Evolutionary conservation across 2,888 invertebrate genomes (phyloP).

Genomic region (Lydus trimaculatus): DNA sequence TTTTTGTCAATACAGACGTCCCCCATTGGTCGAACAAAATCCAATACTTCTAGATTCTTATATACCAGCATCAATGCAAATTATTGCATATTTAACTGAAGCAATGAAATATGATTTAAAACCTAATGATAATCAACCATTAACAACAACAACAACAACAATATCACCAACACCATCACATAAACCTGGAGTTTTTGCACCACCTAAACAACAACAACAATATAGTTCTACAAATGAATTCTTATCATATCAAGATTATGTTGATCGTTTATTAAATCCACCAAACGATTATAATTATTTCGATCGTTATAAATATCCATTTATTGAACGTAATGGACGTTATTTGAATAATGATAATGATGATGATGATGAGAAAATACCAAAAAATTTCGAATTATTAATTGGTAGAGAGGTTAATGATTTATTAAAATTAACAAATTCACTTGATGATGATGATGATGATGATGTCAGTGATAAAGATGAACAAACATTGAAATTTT

Average conservation of each 20-base stretch:
- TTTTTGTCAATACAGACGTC: slow-evolving; percentile 35
- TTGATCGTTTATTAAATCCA: slow-evolving; percentile 29
- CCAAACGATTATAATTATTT: slow-evolving; percentile 34
- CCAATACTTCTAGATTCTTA: slow-evolving; percentile 68
- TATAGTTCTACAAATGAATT: slow-evolving; percentile 32
- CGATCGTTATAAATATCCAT: slow-evolving; percentile 31
- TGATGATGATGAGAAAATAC: slow-evolving; percentile 22
- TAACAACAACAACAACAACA: slow-evolving; percentile 47
- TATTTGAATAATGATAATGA: slow-evolving; percentile 9
- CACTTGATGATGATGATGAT: slow-evolving; percentile 37
- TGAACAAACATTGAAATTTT: slow-evolving; percentile 48
- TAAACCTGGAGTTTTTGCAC: slow-evolving; percentile 62
- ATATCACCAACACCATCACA: slow-evolving; percentile 50
- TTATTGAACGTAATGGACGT: slow-evolving; percentile 16
- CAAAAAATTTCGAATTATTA: slow-evolving; percentile 45
- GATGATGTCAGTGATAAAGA: slow-evolving; percentile 33
- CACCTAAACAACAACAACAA: slow-evolving; percentile 55
- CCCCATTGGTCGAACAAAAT: slow-evolving; percentile 58
- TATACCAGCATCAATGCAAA: slow-evolving; percentile 74
- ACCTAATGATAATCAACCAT: slow-evolving; percentile 38
- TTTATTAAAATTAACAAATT: slow-evolving; percentile 55
- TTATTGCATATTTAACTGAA: slow-evolving; percentile 69
- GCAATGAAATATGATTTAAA: slow-evolving; percentile 67
- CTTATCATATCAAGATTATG: slow-evolving; percentile 40
- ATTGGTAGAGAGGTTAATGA: slow-evolving; percentile 54